Percentiles rank a stretch among this genome's conserved stretches.
phyloP scores from a whole-genome alignment of 2,888 invertebrate species.

The Argyresthia albistria region DNA sequence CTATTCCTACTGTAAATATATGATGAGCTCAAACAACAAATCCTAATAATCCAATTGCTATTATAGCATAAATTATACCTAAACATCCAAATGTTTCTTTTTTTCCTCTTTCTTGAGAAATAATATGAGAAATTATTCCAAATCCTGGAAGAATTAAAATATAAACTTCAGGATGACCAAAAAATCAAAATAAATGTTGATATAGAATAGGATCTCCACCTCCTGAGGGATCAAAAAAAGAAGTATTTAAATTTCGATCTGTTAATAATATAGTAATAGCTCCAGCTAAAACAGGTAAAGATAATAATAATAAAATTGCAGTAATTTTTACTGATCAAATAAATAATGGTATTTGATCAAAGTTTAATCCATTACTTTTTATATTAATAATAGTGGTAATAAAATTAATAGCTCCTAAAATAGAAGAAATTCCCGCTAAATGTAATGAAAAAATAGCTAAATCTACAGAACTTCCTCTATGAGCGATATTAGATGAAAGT shows the following conservation, averaged over 20 bases:
- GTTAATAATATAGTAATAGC: conserved; percentile 86
- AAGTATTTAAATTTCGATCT: conserved; percentile 85
- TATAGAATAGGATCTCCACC: conserved; percentile 87
- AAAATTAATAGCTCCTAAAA: conserved; percentile 86
- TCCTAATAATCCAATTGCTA: conserved; percentile 85
- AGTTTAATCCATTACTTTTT: conserved; percentile 70
- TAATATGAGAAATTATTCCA: conserved; percentile 86
- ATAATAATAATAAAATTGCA: conserved; percentile 72
- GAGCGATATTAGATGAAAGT: conserved; percentile 74
- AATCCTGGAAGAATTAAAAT: conserved; percentile 89
- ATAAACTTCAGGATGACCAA: conserved; percentile 90
- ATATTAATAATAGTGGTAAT: conserved; percentile 84
- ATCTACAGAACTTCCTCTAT: conserved; percentile 79
- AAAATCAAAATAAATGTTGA: conserved; percentile 91
- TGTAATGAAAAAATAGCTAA: conserved; percentile 84
- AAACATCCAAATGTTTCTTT: conserved; percentile 80
- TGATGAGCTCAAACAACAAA: conserved; percentile 91
- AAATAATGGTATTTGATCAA: conserved; percentile 81
- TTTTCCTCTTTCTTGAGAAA: conserved; percentile 82
- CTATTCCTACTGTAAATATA: conserved; percentile 89
- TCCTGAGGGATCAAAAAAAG: conserved; percentile 85
- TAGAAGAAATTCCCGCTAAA: conserved; percentile 80
- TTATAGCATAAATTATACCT: conserved; percentile 89
- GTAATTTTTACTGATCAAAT: conserved; percentile 77
- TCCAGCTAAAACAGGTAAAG: conserved; percentile 83